Conservation (phyloP, 2,113 vertebrate genomes). For the Muntiacus muntjak region DNA sequence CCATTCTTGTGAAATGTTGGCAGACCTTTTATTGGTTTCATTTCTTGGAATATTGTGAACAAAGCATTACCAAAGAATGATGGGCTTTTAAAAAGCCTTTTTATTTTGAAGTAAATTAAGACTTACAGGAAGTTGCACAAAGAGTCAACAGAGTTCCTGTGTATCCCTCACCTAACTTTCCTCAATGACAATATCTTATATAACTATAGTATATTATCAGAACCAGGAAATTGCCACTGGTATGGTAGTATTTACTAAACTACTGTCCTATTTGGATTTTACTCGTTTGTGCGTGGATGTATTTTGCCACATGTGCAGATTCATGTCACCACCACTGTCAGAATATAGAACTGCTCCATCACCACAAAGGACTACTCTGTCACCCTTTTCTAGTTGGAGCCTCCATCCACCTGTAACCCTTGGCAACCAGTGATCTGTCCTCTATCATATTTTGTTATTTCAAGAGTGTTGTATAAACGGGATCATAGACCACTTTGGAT, state of each 20-base stretch:
- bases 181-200: not conserved
- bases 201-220: not conserved
- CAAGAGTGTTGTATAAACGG: not conserved
- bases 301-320: not conserved
- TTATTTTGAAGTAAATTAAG: conserved; percentile 1
- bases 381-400: not conserved
- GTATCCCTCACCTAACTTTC: not conserved
- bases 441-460: not conserved
- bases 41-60: conserved; percentile 9
- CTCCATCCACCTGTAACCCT: not conserved
- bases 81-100: not conserved
- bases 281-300: not conserved
- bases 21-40: not conserved
- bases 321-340: not conserved
- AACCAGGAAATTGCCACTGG: not conserved
- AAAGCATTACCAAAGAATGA: not conserved
- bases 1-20: not conserved
- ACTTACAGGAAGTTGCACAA: not conserved
- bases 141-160: not conserved
- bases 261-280: not conserved
- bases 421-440: not conserved
- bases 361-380: not conserved
- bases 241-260: not conserved
- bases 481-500: not conserved
- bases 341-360: not conserved